Evolutionary conservation across 1,140 invertebrate species (phyloP).

Genomic region (Euura lappo): DNA sequence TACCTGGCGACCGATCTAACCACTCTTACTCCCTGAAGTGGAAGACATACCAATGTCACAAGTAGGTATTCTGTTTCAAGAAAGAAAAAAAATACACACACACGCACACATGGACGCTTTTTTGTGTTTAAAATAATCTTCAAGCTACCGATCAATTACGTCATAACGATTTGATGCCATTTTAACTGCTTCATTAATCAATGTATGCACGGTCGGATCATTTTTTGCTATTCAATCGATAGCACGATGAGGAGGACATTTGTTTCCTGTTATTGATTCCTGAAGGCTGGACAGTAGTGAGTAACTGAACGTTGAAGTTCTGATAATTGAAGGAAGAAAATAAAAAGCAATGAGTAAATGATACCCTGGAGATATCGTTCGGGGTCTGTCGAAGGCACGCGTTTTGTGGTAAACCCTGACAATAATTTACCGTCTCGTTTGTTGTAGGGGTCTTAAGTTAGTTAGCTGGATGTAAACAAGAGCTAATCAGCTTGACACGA

Average conservation of each 20-base stretch:
- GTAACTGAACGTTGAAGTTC: background rate
- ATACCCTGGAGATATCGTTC: background rate
- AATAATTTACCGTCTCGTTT: conserved; percentile 5
- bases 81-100: background rate
- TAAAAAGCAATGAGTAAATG: background rate
- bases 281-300: no score
- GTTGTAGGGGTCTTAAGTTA: conserved; percentile 11
- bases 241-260: no score
- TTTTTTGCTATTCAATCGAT: no score
- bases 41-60: background rate
- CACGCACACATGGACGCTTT: no score
- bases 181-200: background rate
- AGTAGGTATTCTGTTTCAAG: background rate
- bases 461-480: conserved; percentile 47
- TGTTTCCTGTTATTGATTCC: no score
- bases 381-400: background rate
- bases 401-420: background rate
- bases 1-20: background rate
- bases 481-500: conserved; percentile 47
- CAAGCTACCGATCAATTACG: background rate
- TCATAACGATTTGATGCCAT: background rate
- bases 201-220: no score
- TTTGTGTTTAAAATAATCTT: background rate
- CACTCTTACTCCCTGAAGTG: background rate
- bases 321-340: background rate